Evolutionary conservation across 2,797 vertebrate species (phyloP).

Genomic region (Chelon auratus): DNA sequence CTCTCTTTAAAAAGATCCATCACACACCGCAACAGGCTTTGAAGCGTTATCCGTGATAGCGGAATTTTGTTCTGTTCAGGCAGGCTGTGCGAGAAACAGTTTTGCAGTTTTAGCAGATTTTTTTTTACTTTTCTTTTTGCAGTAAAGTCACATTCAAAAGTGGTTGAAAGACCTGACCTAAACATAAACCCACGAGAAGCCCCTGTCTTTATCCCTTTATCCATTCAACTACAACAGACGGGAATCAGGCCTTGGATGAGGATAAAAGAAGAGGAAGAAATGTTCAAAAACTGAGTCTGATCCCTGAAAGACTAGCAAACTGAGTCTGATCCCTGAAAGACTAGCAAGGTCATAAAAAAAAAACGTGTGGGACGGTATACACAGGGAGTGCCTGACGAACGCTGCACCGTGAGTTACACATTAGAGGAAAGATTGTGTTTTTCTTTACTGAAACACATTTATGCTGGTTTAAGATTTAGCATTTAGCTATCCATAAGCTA

Average conservation of each 20-base stretch:
- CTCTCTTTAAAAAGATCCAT: slow-evolving; percentile 2
- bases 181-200: slow-evolving; percentile 36
- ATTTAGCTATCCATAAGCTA: too few species aligned
- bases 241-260: slow-evolving; percentile 55
- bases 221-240: slow-evolving; percentile 50
- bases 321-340: slow-evolving; percentile 41
- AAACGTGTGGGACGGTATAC: slow-evolving; percentile 40
- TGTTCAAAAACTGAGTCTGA: slow-evolving; percentile 32
- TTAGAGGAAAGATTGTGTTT: too few species aligned
- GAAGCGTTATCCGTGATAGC: not conserved
- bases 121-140: slow-evolving; percentile 2
- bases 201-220: slow-evolving; percentile 51
- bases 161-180: slow-evolving; percentile 20
- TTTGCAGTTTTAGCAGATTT: slow-evolving; percentile 13
- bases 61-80: not conserved
- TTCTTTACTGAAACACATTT: too few species aligned
- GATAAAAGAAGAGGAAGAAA: slow-evolving; percentile 55
- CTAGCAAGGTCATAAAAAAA: slow-evolving; percentile 51
- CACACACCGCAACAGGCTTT: not conserved
- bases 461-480: too few species aligned
- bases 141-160: slow-evolving; percentile 37
- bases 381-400: slow-evolving; percentile 19
- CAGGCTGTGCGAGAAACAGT: too few species aligned
- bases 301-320: slow-evolving; percentile 31
- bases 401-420: too few species aligned